phyloP scores from a whole-genome alignment of 2,888 invertebrate genomes.

The Rugalucina vietnamica region DNA sequence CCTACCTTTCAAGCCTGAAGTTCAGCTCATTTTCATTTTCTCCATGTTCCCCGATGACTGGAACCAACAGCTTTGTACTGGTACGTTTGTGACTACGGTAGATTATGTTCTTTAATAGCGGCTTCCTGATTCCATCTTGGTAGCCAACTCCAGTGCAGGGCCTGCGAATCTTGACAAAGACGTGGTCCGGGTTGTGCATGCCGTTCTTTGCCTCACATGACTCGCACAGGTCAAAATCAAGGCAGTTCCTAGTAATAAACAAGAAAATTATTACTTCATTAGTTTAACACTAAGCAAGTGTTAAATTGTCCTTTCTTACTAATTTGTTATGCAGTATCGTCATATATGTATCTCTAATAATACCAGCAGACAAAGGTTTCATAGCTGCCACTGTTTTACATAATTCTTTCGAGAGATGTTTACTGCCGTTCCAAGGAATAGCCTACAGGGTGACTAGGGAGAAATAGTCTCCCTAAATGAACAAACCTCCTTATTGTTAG shows the following conservation, averaged over 20 bases:
- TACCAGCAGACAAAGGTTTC: no score
- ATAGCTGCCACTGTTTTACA: no score
- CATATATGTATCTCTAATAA: no score
- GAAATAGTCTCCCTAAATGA: no score
- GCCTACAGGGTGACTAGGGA: no score
- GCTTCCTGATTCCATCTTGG: slow-evolving; percentile 59
- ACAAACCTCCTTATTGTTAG: no score
- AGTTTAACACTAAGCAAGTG: no score
- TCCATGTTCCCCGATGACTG: slow-evolving; percentile 38
- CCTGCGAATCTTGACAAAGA: slow-evolving; percentile 81
- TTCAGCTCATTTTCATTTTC: slow-evolving; percentile 45
- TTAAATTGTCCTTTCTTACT: no score
- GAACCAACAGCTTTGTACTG: slow-evolving; percentile 47
- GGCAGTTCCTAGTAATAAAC: slow-evolving; percentile 79
- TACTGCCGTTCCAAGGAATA: no score
- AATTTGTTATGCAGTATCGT: no score
- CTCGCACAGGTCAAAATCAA: slow-evolving; percentile 83
- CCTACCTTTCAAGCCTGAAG: slow-evolving; percentile 56
- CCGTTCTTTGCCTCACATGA: slow-evolving; percentile 78
- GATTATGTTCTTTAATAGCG: slow-evolving; percentile 69
- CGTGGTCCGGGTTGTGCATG: slow-evolving; percentile 79
- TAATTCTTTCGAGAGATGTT: no score
- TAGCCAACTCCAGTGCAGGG: slow-evolving; percentile 69
- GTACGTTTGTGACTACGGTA: slow-evolving; percentile 56
- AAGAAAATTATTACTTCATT: no score